These are phyloP conservation scores for Mimumesa dahlbomi DNA, from an alignment of 2,888 invertebrate species.

Conservation along the genomic window DNA sequence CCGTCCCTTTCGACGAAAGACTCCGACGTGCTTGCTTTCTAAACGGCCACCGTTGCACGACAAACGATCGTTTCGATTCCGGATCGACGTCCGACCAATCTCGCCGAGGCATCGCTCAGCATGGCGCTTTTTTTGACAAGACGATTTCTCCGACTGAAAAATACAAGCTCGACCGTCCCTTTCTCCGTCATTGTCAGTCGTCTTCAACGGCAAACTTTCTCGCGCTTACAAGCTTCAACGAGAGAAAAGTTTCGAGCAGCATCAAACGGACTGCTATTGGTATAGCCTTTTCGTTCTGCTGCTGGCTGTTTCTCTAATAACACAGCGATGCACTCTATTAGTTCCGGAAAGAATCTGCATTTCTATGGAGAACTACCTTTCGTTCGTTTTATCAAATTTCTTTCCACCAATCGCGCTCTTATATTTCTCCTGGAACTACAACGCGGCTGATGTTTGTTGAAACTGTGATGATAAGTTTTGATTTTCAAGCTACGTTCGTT, in stretches of 20 bases:
- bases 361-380: background rate
- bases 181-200: constrained; percentile 13
- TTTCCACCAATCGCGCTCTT: background rate
- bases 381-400: background rate
- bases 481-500: too few relatives aligned
- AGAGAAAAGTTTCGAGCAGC: constrained; percentile 18
- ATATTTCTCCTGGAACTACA: too few relatives aligned
- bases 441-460: too few relatives aligned
- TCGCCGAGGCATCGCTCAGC: constrained; percentile 31
- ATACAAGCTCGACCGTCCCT: constrained; percentile 34
- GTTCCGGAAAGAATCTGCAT: constrained; percentile 7
- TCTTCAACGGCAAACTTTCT: constrained; percentile 38
- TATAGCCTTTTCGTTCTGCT: too few relatives aligned
- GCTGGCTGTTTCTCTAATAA: too few relatives aligned
- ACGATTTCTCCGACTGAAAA: constrained; percentile 36
- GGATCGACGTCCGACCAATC: constrained; percentile 53
- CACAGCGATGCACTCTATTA: constrained; percentile 21
- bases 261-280: too few relatives aligned
- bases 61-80: constrained; percentile 41
- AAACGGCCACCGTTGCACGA: constrained; percentile 41
- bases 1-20: constrained; percentile 62
- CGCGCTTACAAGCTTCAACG: constrained; percentile 18
- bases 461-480: too few relatives aligned
- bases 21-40: constrained; percentile 53
- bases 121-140: constrained; percentile 24